Percentiles rank a stretch among this genome's conserved stretches.
These are phyloP conservation scores for Trididemnum clinides DNA, from an alignment of 23 tunicate genomes.

Conservation along the genomic window DNA sequence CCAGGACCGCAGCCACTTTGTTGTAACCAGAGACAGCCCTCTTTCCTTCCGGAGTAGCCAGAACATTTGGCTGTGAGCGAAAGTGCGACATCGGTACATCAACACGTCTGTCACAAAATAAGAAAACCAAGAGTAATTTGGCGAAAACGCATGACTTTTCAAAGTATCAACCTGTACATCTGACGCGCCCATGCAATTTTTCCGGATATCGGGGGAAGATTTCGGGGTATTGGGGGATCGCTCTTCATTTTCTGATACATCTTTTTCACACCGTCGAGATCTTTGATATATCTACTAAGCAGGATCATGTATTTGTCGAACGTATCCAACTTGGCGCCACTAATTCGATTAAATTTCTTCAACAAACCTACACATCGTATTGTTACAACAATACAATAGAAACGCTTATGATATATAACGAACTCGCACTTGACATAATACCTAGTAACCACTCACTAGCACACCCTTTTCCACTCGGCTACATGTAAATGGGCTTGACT, in stretches of 20 bases:
- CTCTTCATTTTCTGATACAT: constrained; percentile 84
- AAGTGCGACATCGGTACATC: constrained; percentile 61
- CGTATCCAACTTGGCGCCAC: constrained; percentile 62
- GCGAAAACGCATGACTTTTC: neutral
- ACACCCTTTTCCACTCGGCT: no score
- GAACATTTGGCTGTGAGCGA: constrained; percentile 47
- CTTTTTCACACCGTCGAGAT: constrained; percentile 67
- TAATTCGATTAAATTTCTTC: constrained; percentile 53
- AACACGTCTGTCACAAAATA: neutral
- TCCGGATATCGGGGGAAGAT: constrained; percentile 80
- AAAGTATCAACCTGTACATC: constrained; percentile 53
- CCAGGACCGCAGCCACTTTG: constrained; percentile 64
- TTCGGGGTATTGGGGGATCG: constrained; percentile 77
- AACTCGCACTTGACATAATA: no score
- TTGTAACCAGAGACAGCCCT: constrained; percentile 57
- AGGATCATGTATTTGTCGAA: constrained; percentile 63
- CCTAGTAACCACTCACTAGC: no score
- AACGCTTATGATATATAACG: no score
- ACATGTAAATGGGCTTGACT: no score
- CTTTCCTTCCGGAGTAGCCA: constrained; percentile 62
- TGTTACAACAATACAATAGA: no score
- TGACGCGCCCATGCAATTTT: constrained; percentile 83
- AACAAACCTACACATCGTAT: constrained; percentile 25
- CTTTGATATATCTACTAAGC: constrained; percentile 43
- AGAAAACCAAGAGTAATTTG: neutral